Conservation (phyloP, 1,140 invertebrate species). For the Lysiphlebus fabarum region DNA sequence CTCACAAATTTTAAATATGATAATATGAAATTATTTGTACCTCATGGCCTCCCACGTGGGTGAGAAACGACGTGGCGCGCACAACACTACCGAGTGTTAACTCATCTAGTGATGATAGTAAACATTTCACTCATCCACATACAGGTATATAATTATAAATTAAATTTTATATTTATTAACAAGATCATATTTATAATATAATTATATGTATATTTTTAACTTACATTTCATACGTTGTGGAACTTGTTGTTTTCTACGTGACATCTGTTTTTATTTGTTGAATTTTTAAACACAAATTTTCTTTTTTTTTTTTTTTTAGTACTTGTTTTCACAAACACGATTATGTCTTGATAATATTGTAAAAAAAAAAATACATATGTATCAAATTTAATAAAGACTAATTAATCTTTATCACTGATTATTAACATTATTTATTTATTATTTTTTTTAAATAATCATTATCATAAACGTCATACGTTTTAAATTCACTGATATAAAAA, state of each 20-base stretch:
- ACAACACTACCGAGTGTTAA: conserved; percentile 17
- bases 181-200: conserved; percentile 24
- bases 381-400: no score
- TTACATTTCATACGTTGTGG: conserved; percentile 56
- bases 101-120: background rate
- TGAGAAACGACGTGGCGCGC: conserved; percentile 41
- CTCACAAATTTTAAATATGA: background rate
- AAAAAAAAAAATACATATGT: no score
- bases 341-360: no score
- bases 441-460: no score
- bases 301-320: no score
- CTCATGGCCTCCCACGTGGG: conserved; percentile 47
- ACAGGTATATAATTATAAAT: no score
- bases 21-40: conserved; percentile 44
- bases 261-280: conserved; percentile 50
- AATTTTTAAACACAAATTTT: background rate
- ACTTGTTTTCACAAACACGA: no score
- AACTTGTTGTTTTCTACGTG: conserved; percentile 55
- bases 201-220: no score
- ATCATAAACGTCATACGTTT: no score
- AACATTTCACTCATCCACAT: no score
- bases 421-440: background rate
- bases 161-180: conserved; percentile 9
- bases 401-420: no score
- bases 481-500: no score